A percentile compares a stretch with the other conserved stretches of the same genome.
Conservation (phyloP, 2,113 vertebrate species). For the Podilymbus podiceps region DNA sequence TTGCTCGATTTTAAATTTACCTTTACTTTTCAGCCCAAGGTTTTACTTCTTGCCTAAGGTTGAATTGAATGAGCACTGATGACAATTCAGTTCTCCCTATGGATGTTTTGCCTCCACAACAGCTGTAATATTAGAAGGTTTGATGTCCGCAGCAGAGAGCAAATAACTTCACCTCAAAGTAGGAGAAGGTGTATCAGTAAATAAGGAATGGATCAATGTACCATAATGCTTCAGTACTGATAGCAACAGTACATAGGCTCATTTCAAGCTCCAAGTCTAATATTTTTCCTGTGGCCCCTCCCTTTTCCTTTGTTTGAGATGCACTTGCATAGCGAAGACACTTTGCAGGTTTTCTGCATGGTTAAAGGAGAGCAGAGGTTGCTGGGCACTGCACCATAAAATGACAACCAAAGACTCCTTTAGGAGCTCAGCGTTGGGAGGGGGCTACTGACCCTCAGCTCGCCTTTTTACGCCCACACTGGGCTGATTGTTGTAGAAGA, state of each 20-base stretch:
- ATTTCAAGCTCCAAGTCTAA: not conserved
- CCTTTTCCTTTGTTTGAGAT: not conserved
- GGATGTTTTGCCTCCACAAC: not conserved
- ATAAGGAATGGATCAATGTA: not conserved
- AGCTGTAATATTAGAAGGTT: not conserved
- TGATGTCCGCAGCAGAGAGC: not conserved
- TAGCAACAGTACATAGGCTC: not conserved
- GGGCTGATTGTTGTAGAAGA: rapidly evolving
- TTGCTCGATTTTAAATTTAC: not conserved
- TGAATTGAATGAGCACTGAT: not conserved
- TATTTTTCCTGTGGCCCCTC: not conserved
- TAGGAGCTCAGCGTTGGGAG: not conserved
- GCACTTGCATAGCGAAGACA: not conserved
- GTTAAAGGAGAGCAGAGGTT: not conserved
- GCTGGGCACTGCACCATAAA: rapidly evolving
- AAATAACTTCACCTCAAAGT: not conserved
- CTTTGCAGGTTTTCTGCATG: not conserved
- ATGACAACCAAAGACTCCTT: rapidly evolving
- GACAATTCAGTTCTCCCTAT: not conserved
- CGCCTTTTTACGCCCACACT: not conserved
- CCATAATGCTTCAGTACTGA: rapidly evolving
- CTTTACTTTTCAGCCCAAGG: not conserved
- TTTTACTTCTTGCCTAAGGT: not conserved
- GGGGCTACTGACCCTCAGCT: rapidly evolving
- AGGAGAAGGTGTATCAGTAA: not conserved